These are phyloP conservation scores for Erebia aethiops DNA, from an alignment of 2,888 invertebrate genomes.

Conservation along the genomic window DNA sequence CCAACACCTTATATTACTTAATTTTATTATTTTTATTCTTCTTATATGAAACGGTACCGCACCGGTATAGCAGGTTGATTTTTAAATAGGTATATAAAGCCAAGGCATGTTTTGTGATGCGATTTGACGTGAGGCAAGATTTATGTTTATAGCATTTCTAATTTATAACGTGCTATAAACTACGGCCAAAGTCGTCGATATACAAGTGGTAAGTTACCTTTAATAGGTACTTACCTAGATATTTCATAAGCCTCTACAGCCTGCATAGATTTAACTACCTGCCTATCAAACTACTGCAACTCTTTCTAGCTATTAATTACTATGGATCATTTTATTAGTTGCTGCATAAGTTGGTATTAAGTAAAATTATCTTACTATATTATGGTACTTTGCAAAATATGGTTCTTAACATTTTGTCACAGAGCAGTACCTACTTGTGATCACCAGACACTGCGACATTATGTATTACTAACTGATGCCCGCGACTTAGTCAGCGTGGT, in stretches of 20 bases:
- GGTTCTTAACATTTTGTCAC: too few relatives aligned
- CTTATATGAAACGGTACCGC: constrained; percentile 29
- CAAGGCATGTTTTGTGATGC: constrained; percentile 71
- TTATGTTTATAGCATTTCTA: constrained; percentile 76
- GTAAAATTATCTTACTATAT: too few relatives aligned
- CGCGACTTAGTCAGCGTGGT: too few relatives aligned
- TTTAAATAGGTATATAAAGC: constrained; percentile 58
- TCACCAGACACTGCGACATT: too few relatives aligned
- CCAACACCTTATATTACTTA: neutral
- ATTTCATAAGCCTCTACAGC: constrained; percentile 11
- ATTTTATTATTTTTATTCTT: constrained; percentile 18
- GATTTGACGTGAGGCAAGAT: constrained; percentile 74
- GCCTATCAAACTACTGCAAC: too few relatives aligned
- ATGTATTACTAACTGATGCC: too few relatives aligned
- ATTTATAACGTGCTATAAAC: constrained; percentile 74
- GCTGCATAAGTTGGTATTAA: too few relatives aligned
- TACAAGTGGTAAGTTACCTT: constrained; percentile 51
- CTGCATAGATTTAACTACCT: neutral
- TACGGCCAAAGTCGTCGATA: constrained; percentile 68
- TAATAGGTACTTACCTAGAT: constrained; percentile 14
- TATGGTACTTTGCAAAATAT: too few relatives aligned
- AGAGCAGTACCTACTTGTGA: too few relatives aligned
- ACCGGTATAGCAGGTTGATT: constrained; percentile 55
- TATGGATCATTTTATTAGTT: too few relatives aligned
- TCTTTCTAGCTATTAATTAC: neutral